Evolutionary conservation across 1,140 invertebrate genomes (phyloP).

Genomic region (Galleria mellonella): DNA sequence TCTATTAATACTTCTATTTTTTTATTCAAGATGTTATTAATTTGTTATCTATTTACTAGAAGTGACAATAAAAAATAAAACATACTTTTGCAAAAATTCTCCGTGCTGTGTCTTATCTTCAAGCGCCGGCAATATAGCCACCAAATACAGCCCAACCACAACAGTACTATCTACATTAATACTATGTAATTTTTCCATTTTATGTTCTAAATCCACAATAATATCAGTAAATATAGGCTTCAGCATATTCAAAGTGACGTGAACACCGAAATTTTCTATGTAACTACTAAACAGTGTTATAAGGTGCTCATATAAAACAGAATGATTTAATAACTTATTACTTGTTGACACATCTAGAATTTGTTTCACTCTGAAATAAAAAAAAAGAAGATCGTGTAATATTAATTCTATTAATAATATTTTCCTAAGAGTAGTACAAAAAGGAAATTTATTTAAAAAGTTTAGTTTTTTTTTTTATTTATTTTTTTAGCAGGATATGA

Average conservation of each 20-base stretch:
- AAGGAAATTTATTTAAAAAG: too few relatives aligned
- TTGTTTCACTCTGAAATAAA: constrained; percentile 52
- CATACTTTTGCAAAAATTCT: constrained; percentile 68
- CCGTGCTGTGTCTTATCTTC: constrained; percentile 36
- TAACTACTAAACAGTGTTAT: constrained; percentile 53
- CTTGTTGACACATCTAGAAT: constrained; percentile 45
- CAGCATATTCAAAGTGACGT: constrained; percentile 44
- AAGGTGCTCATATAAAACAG: constrained; percentile 39
- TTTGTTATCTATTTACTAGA: not conserved
- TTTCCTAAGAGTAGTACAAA: too few relatives aligned
- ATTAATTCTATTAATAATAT: not conserved
- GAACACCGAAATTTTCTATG: constrained; percentile 47
- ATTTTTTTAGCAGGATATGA: too few relatives aligned
- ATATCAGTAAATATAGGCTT: constrained; percentile 53
- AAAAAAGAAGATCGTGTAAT: not conserved
- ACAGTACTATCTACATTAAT: constrained; percentile 50
- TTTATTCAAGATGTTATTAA: too few relatives aligned
- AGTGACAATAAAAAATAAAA: constrained; percentile 6
- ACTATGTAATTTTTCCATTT: constrained; percentile 58
- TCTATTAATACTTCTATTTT: too few relatives aligned
- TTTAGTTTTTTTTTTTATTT: too few relatives aligned
- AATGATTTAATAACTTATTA: constrained; percentile 44
- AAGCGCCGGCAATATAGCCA: constrained; percentile 37
- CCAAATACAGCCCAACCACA: constrained; percentile 63
- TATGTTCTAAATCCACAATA: constrained; percentile 55